phyloP scores from a whole-genome alignment of 2,113 vertebrate species.

The Anoura caudifer region DNA sequence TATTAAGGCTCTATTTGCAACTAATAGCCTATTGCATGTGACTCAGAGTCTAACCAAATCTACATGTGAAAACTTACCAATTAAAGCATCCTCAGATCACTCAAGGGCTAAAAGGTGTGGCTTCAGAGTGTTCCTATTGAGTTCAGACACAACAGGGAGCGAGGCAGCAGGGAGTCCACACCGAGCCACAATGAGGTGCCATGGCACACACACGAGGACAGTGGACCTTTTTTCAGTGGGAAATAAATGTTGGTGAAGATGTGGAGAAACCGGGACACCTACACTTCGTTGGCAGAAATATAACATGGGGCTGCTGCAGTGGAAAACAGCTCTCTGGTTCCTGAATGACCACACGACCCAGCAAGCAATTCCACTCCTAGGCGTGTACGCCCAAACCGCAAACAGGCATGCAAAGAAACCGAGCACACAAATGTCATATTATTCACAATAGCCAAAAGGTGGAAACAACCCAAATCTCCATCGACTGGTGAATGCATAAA shows the following conservation, averaged over 20 bases:
- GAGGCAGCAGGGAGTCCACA: neutral
- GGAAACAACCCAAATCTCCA: neutral
- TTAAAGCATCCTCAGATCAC: neutral
- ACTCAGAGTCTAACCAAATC: neutral
- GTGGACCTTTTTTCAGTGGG: neutral
- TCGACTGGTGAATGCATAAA: neutral
- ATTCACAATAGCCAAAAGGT: neutral
- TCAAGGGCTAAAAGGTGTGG: neutral
- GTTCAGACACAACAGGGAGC: neutral
- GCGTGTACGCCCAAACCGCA: neutral
- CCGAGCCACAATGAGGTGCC: neutral
- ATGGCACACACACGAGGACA: neutral
- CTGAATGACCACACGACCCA: neutral
- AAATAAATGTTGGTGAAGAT: neutral
- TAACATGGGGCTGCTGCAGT: neutral
- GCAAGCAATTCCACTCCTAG: neutral
- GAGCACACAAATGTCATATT: neutral
- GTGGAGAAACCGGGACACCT: neutral
- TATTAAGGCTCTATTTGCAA: slow-evolving; percentile 5
- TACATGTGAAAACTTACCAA: neutral
- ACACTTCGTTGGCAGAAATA: neutral
- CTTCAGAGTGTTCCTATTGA: neutral
- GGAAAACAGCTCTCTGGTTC: neutral
- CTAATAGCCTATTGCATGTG: neutral
- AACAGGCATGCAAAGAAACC: neutral